phyloP scores from a whole-genome alignment of 1,140 invertebrate species.

The Drosophila sp. region DNA sequence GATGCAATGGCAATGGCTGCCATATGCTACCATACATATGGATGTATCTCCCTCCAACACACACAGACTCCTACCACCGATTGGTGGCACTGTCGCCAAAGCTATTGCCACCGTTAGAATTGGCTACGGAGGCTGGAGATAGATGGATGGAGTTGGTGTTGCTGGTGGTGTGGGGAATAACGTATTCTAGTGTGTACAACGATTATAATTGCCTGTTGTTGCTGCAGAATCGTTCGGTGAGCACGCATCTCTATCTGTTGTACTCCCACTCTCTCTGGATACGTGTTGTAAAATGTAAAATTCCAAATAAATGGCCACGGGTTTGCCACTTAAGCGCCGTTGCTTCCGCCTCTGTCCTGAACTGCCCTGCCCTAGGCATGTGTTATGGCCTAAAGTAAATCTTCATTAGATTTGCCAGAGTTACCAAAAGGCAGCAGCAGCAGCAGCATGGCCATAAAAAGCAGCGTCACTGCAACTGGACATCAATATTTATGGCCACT shows the following conservation, averaged over 20 bases:
- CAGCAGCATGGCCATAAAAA: conserved; percentile 63
- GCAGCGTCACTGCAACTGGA: conserved; percentile 52
- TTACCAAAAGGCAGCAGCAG: conserved; percentile 50
- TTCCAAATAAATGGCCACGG: conserved; percentile 79
- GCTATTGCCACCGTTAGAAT: conserved; percentile 80
- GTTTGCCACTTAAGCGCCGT: conserved; percentile 68
- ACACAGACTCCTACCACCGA: conserved; percentile 13
- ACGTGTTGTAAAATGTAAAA: conserved; percentile 77
- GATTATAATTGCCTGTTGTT: conserved; percentile 78
- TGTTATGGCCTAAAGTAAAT: conserved; percentile 82
- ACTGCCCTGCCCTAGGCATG: conserved; percentile 30
- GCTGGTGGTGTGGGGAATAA: conserved; percentile 10
- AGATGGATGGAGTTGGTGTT: neutral
- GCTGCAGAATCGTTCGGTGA: conserved; percentile 38
- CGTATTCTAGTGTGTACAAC: conserved; percentile 55
- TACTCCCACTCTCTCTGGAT: conserved; percentile 39
- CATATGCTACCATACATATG: conserved; percentile 38
- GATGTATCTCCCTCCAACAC: conserved; percentile 5
- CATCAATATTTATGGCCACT: conserved; percentile 75
- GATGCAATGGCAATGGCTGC: conserved; percentile 75
- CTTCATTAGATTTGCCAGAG: conserved; percentile 81
- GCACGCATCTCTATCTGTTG: conserved; percentile 58
- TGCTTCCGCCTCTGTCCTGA: conserved; percentile 32
- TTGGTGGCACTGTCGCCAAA: conserved; percentile 70
- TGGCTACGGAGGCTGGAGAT: conserved; percentile 41